Percentiles rank a stretch among this genome's conserved stretches.
phyloP scores from a whole-genome alignment of 2,797 vertebrate genomes.

The Mycteria americana region DNA sequence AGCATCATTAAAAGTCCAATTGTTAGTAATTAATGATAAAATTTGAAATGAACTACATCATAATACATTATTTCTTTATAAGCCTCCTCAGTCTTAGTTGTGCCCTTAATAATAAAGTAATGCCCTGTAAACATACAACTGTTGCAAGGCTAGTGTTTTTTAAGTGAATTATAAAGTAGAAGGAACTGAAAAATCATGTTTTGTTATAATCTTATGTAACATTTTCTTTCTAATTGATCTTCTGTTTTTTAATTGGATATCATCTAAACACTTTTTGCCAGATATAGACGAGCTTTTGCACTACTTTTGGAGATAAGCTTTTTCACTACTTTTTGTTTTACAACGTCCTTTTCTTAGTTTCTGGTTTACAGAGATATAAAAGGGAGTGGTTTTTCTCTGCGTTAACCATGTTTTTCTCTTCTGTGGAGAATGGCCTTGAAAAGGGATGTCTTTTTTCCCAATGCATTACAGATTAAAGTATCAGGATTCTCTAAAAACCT shows the following conservation, averaged over 20 bases:
- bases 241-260: not conserved
- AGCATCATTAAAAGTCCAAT: not conserved
- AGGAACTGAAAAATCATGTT: not conserved
- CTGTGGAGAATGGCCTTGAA: not conserved
- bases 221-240: not conserved
- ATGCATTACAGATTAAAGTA: constrained; percentile 10
- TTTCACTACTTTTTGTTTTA: not conserved
- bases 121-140: not conserved
- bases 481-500: constrained; percentile 17
- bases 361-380: not conserved
- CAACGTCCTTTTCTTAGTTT: not conserved
- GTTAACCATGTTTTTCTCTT: not conserved
- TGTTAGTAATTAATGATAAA: not conserved
- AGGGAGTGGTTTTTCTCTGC: not conserved
- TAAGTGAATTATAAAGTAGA: not conserved
- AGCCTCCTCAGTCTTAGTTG: not conserved
- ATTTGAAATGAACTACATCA: not conserved
- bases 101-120: not conserved
- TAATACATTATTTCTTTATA: not conserved
- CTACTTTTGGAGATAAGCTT: not conserved
- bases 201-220: not conserved
- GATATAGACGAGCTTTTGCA: not conserved
- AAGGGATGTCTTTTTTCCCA: not conserved
- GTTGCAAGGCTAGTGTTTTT: not conserved
- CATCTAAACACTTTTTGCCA: not conserved